Base-by-base conservation (phyloP, 53 echinoderm and acorn worm genomes). In the Arbacia lixula region DNA sequence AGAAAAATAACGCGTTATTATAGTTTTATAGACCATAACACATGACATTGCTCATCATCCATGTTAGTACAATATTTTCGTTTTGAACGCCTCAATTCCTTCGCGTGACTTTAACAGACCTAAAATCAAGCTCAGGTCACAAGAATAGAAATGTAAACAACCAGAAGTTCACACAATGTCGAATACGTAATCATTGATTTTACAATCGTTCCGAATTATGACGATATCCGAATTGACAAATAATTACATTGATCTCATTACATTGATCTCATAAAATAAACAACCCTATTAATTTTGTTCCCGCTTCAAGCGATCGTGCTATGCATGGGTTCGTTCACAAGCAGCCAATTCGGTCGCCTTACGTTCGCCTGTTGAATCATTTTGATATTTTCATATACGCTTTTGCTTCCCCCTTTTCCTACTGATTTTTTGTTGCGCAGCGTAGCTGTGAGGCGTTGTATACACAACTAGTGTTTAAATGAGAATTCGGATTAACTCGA, bases 201-300 rank as follows among this genome's bases (percentile, higher is more conserved):
- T 12, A 26, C 11, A 61, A 2, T n/a, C 20, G n/a, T 66, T 31
- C 16, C 12, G 31, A n/a, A 46, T 36, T 43, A 68, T 20, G 9
- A 9, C 39, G 24, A 21, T 31, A 55, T 53, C 29, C 36, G 28
- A 75, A 75, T 17, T 75, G 75, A 55, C 75, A 75, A 75, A 75
- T 75, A 75, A 75, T 53, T 75, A 75, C 54, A 75, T 52, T 52
- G 66, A 66, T 66, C 66, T 66, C 21, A 35, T 66, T 53, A 75
- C 30, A 75, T 75, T n/a, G 66, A 66, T 66, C 66, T 66, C 21
- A 35, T 66, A 75, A 75, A 53, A 75, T 75, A 75, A 75, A 75
- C 75, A 75, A 5, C 37, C 20, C 16, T 22, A 52, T 55, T 75
- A n/a, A n/a, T 33, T 52, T 75, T 32, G 17, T 12, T 53, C 33